Conservation (phyloP, 2,888 invertebrate genomes). For the Drosophila quinaria region DNA sequence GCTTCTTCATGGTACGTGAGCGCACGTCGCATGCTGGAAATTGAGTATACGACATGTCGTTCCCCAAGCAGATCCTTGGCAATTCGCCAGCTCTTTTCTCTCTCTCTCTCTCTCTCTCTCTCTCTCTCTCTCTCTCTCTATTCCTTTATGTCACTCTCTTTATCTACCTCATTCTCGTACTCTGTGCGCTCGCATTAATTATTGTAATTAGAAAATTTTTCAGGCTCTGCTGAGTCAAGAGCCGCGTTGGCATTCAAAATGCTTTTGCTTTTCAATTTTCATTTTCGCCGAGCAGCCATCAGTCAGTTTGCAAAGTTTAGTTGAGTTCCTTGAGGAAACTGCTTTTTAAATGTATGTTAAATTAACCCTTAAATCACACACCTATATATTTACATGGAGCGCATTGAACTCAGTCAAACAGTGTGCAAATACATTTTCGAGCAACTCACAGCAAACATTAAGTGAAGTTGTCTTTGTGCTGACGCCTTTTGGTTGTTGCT, state of each 20-base stretch:
- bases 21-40: slow-evolving; percentile 69
- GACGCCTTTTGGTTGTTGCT: slow-evolving; percentile 26
- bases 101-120: slow-evolving; percentile 1
- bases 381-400: not conserved
- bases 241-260: slow-evolving; percentile 46
- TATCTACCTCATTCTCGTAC: not conserved
- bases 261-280: slow-evolving; percentile 45
- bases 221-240: slow-evolving; percentile 32
- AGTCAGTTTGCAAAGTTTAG: slow-evolving; percentile 20
- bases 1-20: slow-evolving; percentile 61
- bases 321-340: slow-evolving; percentile 21
- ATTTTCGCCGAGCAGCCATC: slow-evolving; percentile 17
- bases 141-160: not conserved
- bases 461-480: slow-evolving; percentile 41
- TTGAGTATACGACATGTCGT: slow-evolving; percentile 74
- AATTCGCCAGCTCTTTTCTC: slow-evolving; percentile 24
- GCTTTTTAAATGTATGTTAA: slow-evolving; percentile 56
- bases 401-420: slow-evolving; percentile 40
- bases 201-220: slow-evolving; percentile 73
- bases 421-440: slow-evolving; percentile 64
- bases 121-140: not conserved
- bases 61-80: slow-evolving; percentile 30
- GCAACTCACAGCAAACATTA: slow-evolving; percentile 47
- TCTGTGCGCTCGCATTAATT: slow-evolving; percentile 63
- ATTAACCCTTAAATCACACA: slow-evolving; percentile 70